These are phyloP conservation scores for Cnemophilus loriae DNA, from an alignment of 2,113 vertebrate species.

Conservation along the genomic window DNA sequence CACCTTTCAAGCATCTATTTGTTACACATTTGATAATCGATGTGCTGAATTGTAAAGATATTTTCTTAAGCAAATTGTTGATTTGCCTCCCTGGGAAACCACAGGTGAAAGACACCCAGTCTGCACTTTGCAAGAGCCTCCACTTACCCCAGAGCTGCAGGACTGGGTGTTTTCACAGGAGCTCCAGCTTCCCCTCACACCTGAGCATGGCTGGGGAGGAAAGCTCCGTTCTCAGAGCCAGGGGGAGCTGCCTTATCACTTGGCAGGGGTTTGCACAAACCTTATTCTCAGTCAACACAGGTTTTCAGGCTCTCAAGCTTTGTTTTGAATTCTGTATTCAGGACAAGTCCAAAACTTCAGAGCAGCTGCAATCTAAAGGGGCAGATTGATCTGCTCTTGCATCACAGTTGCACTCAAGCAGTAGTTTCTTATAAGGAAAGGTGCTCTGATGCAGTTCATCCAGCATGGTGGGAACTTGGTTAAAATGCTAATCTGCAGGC, in stretches of 20 bases:
- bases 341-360: neutral
- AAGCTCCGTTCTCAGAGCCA: neutral
- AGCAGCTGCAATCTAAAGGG: neutral
- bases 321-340: conserved; percentile 23
- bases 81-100: neutral
- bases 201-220: neutral
- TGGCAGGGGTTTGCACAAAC: neutral
- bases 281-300: neutral
- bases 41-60: neutral
- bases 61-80: neutral
- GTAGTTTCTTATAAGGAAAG: neutral
- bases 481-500: neutral
- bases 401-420: neutral
- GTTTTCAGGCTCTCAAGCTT: neutral
- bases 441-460: neutral
- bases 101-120: neutral
- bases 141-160: neutral
- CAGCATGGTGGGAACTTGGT: neutral
- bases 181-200: neutral
- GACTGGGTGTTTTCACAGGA: neutral
- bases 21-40: neutral
- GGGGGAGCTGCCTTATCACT: neutral
- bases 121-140: neutral
- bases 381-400: neutral
- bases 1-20: neutral